A percentile compares a stretch with the other conserved stretches of the same genome.
Evolutionary conservation across 2,113 vertebrate species (phyloP).

Genomic region (Brachionichthys hirsutus): DNA sequence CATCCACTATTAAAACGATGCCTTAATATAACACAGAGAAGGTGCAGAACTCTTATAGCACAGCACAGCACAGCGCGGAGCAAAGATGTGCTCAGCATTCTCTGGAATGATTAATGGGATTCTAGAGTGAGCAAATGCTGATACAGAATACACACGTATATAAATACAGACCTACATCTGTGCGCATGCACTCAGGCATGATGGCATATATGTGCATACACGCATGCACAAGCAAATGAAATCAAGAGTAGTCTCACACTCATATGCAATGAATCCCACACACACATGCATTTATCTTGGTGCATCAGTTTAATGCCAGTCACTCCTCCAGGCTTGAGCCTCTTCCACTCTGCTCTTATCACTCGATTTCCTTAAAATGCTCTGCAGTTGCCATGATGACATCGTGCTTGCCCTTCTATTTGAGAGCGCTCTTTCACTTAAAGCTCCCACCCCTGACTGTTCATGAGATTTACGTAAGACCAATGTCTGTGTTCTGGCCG

Average conservation of each 20-base stretch:
- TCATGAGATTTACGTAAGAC: conserved; percentile 35
- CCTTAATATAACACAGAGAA: conserved; percentile 58
- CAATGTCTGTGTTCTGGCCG: conserved; percentile 31
- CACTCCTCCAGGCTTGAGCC: conserved; percentile 63
- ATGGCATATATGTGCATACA: conserved; percentile 20
- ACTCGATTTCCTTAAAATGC: conserved; percentile 70
- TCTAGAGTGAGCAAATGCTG: conserved; percentile 15
- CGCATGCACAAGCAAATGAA: conserved; percentile 24
- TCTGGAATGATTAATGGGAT: conserved; percentile 16
- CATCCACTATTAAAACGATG: conserved; percentile 68
- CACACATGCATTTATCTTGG: conserved; percentile 39
- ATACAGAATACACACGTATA: conserved; percentile 10
- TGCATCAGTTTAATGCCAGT: conserved; percentile 69
- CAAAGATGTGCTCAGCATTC: conserved; percentile 8
- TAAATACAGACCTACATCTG: conserved; percentile 5
- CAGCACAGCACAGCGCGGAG: conserved; percentile 14
- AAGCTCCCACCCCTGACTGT: conserved; percentile 29
- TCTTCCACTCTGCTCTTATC: conserved; percentile 70
- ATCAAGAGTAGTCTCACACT: conserved; percentile 30
- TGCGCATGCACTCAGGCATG: conserved; percentile 23
- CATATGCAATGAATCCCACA: conserved; percentile 30
- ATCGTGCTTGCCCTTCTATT: conserved; percentile 63
- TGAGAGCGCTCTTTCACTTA: conserved; percentile 58
- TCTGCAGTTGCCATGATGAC: conserved; percentile 66
- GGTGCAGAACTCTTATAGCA: conserved; percentile 22